A percentile compares a stretch with the other conserved stretches of the same genome.
Conservation (phyloP, 2,113 vertebrate species). For the Panthera uncia region DNA sequence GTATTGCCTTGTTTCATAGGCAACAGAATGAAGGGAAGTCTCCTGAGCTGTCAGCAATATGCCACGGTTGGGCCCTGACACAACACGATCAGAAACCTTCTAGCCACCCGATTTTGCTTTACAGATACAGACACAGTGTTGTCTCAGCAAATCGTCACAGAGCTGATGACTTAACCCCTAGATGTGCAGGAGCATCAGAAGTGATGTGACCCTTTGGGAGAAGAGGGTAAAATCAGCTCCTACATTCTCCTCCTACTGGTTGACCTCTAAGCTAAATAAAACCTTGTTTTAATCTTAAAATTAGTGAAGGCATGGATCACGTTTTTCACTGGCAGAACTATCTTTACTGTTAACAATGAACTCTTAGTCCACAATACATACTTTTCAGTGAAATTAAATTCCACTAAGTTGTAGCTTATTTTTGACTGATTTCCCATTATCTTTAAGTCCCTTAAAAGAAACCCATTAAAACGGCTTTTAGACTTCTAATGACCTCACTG, state of each 20-base stretch:
- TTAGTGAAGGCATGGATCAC: not conserved
- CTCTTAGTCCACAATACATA: not conserved
- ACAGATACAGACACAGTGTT: not conserved
- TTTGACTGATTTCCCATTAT: not conserved
- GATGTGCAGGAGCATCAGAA: not conserved
- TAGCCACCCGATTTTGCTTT: not conserved
- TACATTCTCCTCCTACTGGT: not conserved
- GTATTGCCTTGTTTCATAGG: not conserved
- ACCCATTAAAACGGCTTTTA: not conserved
- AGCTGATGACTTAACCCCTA: not conserved
- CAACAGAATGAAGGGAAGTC: not conserved
- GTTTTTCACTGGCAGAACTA: not conserved
- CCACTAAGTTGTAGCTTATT: conserved; percentile 12
- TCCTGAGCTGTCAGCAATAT: not conserved
- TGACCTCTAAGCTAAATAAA: not conserved
- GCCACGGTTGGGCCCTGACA: not conserved
- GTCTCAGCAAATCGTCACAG: not conserved
- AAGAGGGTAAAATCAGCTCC: not conserved
- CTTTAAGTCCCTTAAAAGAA: not conserved
- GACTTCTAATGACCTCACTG: not conserved
- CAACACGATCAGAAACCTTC: not conserved
- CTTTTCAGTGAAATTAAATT: conserved; percentile 14
- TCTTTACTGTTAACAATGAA: not conserved
- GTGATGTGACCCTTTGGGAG: not conserved
- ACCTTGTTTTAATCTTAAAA: not conserved